phyloP scores from a whole-genome alignment of 35 echinoderm and acorn worm genomes.

The Amphiura filiformis region DNA sequence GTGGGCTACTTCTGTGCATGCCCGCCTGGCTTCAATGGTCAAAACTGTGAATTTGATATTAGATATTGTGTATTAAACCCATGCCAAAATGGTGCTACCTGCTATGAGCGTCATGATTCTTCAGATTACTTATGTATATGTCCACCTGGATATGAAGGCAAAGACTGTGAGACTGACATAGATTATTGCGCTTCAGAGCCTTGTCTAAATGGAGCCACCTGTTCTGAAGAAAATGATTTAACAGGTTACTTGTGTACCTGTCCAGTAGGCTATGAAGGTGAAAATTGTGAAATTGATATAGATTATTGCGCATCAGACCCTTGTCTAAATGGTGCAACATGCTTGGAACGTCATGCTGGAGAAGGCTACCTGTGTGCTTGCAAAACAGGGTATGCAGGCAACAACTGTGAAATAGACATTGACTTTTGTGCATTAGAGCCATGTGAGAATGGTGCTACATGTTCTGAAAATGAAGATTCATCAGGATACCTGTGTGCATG shows the following conservation, averaged over 20 bases:
- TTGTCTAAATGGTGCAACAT: slow-evolving; percentile 53
- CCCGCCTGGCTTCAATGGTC: not conserved
- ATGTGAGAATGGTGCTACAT: not conserved
- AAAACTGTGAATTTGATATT: too few relatives aligned
- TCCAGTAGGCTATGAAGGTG: slow-evolving; percentile 18
- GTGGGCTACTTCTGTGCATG: slow-evolving; percentile 11
- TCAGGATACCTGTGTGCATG: slow-evolving; percentile 11
- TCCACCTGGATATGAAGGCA: slow-evolving; percentile 33
- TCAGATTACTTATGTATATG: slow-evolving; percentile 42
- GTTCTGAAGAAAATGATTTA: not conserved
- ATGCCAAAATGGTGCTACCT: too few relatives aligned
- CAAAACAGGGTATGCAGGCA: slow-evolving; percentile 30
- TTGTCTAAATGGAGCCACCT: not conserved
- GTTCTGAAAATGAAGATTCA: not conserved
- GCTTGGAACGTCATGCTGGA: slow-evolving; percentile 2
- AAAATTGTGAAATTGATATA: too few relatives aligned
- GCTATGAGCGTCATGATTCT: too few relatives aligned
- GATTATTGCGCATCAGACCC: too few relatives aligned
- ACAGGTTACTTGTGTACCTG: not conserved
- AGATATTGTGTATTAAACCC: too few relatives aligned
- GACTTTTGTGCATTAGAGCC: not conserved
- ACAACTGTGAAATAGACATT: slow-evolving; percentile 30
- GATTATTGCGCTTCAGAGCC: not conserved
- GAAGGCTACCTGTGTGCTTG: slow-evolving; percentile 30
- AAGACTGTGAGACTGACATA: slow-evolving; percentile 29